Evolutionary conservation across 2,888 invertebrate genomes (phyloP), one percentile per base, ranked within the genome.

Genomic region (Ormia ochracea): DNA sequence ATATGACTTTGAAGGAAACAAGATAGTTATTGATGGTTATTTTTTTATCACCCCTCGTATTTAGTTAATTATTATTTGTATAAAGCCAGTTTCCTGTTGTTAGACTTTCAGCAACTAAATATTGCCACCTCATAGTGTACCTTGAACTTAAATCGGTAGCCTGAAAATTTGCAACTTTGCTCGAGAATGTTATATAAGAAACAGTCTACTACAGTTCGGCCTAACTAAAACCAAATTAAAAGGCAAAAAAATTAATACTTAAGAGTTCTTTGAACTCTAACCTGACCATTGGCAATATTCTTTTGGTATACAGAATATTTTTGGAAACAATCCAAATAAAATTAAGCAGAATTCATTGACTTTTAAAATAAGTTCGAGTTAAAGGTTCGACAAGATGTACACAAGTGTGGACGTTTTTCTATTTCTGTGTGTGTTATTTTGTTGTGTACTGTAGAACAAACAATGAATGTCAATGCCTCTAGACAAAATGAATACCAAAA

Each of bases 291-390:
- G 48, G n/a, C 48, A 74, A 58, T 31, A 65, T 12, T 66, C 33
- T 1, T 69, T 19, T 21, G 12, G 41, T 26, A 12, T 41, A 1
- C 17, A 26, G 5, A 28, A 3, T 31, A 10, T 56, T 59, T 63
- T 76, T 76, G 68, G 76, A 69, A 54, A 38, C 63, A 38, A 41
- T 69, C 68, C 76, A 76, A 75, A 63, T 19, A 72, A 58, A 66
- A 74, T 41, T 43, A 63, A 2, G 21, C 12, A 38, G 4, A 63
- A 63, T 26, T 50, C 58, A 21, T 33, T 59, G 59, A 52, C 66
- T 58, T n/a, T 26, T 41, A 38, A 48, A 50, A 66, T 6, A 66
- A 45, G 17, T 69, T 72, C 17, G 28, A 45, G 2, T 50, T 5
- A 56, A 65, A 50, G n/a, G n/a, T n/a, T n/a, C 10, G 9, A 58